Base-by-base conservation (phyloP, 2,797 vertebrate genomes). In the Oryzias dopingdopingensis region DNA sequence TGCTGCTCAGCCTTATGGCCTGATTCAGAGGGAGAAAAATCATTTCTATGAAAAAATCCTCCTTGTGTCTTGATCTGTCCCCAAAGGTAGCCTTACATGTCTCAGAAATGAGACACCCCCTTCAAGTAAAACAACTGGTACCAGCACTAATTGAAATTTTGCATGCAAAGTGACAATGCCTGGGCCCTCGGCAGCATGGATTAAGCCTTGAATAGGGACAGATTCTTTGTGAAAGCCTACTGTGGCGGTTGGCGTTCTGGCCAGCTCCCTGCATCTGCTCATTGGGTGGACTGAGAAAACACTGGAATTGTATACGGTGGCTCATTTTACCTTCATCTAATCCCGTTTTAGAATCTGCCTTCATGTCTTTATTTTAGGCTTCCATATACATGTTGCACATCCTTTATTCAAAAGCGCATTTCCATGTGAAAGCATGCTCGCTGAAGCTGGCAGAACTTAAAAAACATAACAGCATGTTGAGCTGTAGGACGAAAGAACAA, bases 141-240 rank as follows among this genome's bases (percentile, higher is more conserved):
- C 91, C 91, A 91, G 91, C 87, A 90, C 91, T 92, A 93, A 93
- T 93, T 92, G 88, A 93, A 90, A 92, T 92, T 92, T 90, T 88
- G 90, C 90, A 93, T 92, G 92, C 90, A 87, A 90, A 89, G 90
- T 90, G 88, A 92, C 91, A 93, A 91, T 92, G 88, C 81, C 81
- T 47, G 68, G 77, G 88, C 88, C 78, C 87, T 85, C 86, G 73
- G 91, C 89, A 89, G 89, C 86, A 65, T 79, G 91, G 92, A 93
- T 93, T 93, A 92, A 74, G 78, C 76, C 48, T 74, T 92, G 91
- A 92, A 93, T 92, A 81, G 91, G 87, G 89, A 84, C 81, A 83
- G 89, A 91, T 91, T 93, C 90, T 93, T 93, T 92, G 88, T 92
- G 87, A 91, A 90, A 90, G 89, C 91, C 88, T 62, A 86, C 88